Conservation (phyloP, 2,113 vertebrate genomes). For the Vulpes vulpes region DNA sequence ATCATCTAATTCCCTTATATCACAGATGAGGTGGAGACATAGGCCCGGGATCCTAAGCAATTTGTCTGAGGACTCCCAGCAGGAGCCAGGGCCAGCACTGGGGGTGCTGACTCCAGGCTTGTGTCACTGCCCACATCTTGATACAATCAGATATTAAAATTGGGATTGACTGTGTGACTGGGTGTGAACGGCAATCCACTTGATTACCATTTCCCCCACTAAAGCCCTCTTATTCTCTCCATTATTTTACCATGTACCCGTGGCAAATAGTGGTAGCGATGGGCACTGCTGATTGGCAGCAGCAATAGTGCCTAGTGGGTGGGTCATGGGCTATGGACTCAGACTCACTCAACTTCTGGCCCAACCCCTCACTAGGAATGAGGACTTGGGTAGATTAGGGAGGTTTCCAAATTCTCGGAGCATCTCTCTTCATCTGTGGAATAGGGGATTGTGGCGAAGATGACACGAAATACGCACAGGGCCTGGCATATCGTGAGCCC, state of each 20-base stretch:
- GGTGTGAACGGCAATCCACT: not conserved
- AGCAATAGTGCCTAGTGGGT: too few relatives aligned
- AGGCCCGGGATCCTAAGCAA: not conserved
- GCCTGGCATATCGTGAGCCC: not conserved
- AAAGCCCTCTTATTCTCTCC: not conserved
- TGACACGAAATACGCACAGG: not conserved
- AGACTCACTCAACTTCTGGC: not conserved
- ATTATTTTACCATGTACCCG: not conserved
- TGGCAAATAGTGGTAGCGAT: not conserved
- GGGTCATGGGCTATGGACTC: not conserved
- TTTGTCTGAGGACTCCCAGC: not conserved
- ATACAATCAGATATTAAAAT: not conserved
- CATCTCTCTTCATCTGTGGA: not conserved
- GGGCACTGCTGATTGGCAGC: not conserved
- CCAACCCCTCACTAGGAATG: not conserved
- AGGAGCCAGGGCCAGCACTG: not conserved
- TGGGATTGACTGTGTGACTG: not conserved
- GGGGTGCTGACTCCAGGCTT: not conserved
- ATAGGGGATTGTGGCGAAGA: not conserved
- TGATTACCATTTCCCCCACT: not conserved
- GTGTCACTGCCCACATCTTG: fast-evolving
- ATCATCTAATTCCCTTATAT: not conserved
- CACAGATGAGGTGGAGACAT: not conserved
- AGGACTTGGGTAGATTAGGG: not conserved
- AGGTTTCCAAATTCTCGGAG: not conserved